Evolutionary conservation across 2,113 vertebrate genomes (phyloP).

Genomic region (Cavia aperea): DNA sequence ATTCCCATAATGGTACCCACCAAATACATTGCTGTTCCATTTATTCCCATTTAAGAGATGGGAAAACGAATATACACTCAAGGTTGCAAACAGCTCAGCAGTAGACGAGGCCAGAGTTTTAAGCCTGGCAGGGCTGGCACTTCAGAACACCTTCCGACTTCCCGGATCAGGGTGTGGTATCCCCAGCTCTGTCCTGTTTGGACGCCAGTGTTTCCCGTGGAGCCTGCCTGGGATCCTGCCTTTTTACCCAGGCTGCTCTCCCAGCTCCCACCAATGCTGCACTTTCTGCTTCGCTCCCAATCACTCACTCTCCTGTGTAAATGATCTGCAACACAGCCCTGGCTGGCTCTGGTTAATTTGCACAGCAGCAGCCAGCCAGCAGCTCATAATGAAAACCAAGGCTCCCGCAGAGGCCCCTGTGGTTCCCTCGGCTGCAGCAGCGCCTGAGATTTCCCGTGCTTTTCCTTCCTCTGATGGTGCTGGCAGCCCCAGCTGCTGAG

Average conservation of each 20-base stretch:
- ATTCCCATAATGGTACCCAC: not conserved
- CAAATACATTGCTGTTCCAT: not conserved
- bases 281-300: constrained; percentile 32
- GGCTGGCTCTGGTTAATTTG: not conserved
- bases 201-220: not conserved
- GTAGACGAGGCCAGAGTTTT: not conserved
- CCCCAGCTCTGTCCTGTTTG: not conserved
- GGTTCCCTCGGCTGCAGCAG: not conserved
- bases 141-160: not conserved
- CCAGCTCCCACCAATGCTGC: not conserved
- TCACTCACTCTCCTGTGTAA: constrained; percentile 35
- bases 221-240: not conserved
- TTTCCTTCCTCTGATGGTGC: not conserved
- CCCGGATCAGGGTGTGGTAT: not conserved
- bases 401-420: not conserved
- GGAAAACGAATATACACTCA: not conserved
- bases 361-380: not conserved
- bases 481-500: not conserved
- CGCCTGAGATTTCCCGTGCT: not conserved
- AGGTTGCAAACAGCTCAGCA: not conserved
- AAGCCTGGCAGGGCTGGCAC: not conserved
- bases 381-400: not conserved
- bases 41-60: not conserved
- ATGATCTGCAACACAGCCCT: not conserved
- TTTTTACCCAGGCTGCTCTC: not conserved